Evolutionary conservation across 2,888 invertebrate species (phyloP).

Genomic region (Agriotes lineatus): DNA sequence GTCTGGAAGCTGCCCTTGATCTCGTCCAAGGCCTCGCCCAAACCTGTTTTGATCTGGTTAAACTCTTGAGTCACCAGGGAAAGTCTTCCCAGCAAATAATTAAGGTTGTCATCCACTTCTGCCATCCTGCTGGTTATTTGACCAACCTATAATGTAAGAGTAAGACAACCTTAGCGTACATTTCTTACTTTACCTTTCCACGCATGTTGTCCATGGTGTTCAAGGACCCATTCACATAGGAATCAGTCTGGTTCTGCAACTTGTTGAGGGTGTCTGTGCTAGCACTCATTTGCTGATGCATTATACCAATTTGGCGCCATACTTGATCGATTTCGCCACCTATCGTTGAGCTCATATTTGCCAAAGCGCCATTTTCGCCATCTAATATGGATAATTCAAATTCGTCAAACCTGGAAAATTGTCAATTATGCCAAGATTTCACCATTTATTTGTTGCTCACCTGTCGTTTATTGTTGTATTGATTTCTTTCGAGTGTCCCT

Average conservation of each 20-base stretch:
- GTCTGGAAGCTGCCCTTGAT: slow-evolving; percentile 75
- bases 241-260: slow-evolving; percentile 82
- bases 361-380: slow-evolving; percentile 78
- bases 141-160: slow-evolving; percentile 71
- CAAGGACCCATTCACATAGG: slow-evolving; percentile 84
- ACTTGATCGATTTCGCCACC: slow-evolving; percentile 87
- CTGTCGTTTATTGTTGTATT: slow-evolving; percentile 76
- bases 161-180: no score
- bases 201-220: slow-evolving; percentile 83
- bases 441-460: slow-evolving; percentile 57
- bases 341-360: slow-evolving; percentile 81
- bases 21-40: slow-evolving; percentile 80
- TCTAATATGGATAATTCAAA: slow-evolving; percentile 78
- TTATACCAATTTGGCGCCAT: slow-evolving; percentile 91
- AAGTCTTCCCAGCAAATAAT: slow-evolving; percentile 83
- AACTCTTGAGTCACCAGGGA: slow-evolving; percentile 88
- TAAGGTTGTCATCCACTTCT: slow-evolving; percentile 85
- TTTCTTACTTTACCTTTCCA: slow-evolving; percentile 73
- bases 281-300: slow-evolving; percentile 85
- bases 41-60: slow-evolving; percentile 81
- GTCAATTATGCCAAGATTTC: no score
- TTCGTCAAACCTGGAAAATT: slow-evolving; percentile 72
- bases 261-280: slow-evolving; percentile 81
- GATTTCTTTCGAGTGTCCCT: slow-evolving; percentile 74
- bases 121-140: slow-evolving; percentile 82